These are phyloP conservation scores for Tiaroga cobitis DNA, from an alignment of 2,797 vertebrate species.

Conservation along the genomic window DNA sequence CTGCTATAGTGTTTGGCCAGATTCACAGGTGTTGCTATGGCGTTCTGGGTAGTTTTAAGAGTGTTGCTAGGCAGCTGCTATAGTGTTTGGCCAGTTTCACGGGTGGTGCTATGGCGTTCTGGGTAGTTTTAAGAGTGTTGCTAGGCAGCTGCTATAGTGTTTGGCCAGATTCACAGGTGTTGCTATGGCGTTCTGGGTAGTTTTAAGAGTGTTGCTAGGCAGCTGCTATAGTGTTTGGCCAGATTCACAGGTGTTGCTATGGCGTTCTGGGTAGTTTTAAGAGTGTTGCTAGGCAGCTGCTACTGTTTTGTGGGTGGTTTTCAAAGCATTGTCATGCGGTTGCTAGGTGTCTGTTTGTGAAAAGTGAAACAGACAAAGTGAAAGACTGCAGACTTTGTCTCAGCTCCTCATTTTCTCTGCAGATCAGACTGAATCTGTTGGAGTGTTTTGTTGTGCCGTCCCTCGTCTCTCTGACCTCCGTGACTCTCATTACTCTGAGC, in stretches of 20 bases:
- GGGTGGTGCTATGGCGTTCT: background rate
- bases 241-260: background rate
- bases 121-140: background rate
- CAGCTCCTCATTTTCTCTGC: background rate
- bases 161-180: too few relatives aligned
- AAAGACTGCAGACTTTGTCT: background rate
- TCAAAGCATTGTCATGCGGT: background rate
- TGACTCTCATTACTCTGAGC: constrained; percentile 9
- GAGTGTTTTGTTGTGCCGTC: background rate
- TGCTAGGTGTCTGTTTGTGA: background rate
- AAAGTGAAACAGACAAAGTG: too few relatives aligned
- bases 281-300: background rate
- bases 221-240: too few relatives aligned
- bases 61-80: too few relatives aligned
- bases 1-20: too few relatives aligned
- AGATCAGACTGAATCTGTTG: background rate
- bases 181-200: too few relatives aligned
- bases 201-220: too few relatives aligned
- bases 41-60: too few relatives aligned
- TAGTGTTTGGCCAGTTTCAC: too few relatives aligned
- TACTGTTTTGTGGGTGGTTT: background rate
- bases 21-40: too few relatives aligned
- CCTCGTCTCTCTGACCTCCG: background rate
- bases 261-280: background rate
- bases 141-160: background rate